These are phyloP conservation scores for Morinoia aosen DNA, from an alignment of 2,888 invertebrate species.

Conservation along the genomic window DNA sequence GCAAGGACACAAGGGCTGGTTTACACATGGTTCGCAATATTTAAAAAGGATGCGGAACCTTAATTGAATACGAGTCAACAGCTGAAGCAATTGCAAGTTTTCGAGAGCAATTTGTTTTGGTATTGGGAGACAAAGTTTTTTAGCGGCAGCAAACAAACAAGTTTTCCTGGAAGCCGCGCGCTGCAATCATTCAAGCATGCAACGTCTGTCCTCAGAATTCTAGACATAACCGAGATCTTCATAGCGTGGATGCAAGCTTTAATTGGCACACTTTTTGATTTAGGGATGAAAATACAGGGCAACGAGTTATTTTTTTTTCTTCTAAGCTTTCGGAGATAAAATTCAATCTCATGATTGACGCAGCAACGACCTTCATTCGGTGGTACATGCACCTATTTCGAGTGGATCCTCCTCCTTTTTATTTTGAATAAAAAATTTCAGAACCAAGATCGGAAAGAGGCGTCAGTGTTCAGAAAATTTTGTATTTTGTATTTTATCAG, in stretches of 20 bases:
- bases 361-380: neutral
- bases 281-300: neutral
- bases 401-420: neutral
- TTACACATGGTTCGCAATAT: neutral
- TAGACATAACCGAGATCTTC: neutral
- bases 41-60: neutral
- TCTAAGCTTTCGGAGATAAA: neutral
- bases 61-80: conserved; percentile 12
- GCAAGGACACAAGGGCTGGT: neutral
- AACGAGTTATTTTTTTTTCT: neutral
- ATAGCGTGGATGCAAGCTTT: neutral
- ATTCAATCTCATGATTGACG: neutral
- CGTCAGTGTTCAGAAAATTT: neutral
- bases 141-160: neutral
- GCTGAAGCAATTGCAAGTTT: neutral
- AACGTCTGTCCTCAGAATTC: neutral
- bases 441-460: neutral
- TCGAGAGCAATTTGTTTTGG: neutral
- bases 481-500: too few species aligned
- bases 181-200: neutral
- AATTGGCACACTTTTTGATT: neutral
- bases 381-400: neutral
- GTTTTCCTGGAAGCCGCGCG: neutral
- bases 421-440: neutral
- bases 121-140: neutral